Base-by-base conservation (phyloP, 2,113 vertebrate species). In the Hyperopisus bebe region DNA sequence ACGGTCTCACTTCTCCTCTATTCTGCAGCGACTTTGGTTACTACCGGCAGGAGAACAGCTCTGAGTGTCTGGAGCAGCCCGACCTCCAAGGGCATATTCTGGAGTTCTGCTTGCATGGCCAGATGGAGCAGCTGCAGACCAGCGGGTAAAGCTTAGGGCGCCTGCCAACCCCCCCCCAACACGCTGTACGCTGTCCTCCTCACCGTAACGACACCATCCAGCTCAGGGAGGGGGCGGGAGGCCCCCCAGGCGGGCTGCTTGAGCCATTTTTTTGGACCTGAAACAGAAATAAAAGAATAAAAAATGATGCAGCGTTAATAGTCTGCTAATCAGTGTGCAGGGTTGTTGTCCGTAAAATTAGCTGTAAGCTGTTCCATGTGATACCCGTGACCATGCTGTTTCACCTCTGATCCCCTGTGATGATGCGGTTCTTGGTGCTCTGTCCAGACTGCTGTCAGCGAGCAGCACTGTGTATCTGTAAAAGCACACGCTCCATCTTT, bases 11-110 rank as follows among this genome's bases (percentile, higher is more conserved):
- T n/a, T 86, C 13, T 80, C 27, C 4, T 3, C 15, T 3, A 62
- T 47, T 51, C 84, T 62, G 27, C 93, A 99, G 98, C 92, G 98
- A 99, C 94, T 99, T 98, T 91, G 98, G 98, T 70, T 99, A 97
- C 93, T 97, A 95, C 94, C 97, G 98, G 2, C 96, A 95, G 0
- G 96, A 97, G 92, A 98, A 98, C 93, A 95, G 96, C 58, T 97
- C 97, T 0, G 94, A 94, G 47, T 99, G 98, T 90, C 93, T 97
- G 92, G 97, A 98, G 91, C 97, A 99, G 93, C 95, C 96, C 0
- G 97, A 99, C 89, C 91, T 99, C 91, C 95, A 96, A 90, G 96
- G 96, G 5, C 97, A 95, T 0, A 97, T 58, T 5, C 77, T 89
- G 80, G 51, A 89, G 13, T 62, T 89, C 89, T 89, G 89, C 35